Base-by-base conservation (phyloP, 2,888 invertebrate species). In the Amiota minor region DNA sequence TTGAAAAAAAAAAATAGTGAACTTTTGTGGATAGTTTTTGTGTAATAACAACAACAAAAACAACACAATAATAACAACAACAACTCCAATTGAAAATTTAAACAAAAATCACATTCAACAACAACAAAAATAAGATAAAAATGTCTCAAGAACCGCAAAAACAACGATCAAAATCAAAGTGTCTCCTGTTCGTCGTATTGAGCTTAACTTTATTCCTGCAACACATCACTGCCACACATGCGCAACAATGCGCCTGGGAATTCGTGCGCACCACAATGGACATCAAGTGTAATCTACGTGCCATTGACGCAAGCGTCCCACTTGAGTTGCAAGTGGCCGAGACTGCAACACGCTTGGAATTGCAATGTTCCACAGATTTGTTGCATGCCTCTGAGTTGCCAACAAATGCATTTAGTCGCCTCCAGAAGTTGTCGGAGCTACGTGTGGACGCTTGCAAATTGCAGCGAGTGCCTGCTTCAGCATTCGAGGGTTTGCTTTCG, bases 371-470 rank as follows among this genome's bases (percentile, higher is more conserved):
- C 89, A 93, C 94, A 86, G 93, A 94, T 76, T 91, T 95, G 81
- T 92, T 95, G 74, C 94, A 94, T 86, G 96, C 96, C 91, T 96
- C 96, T 90, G 92, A 93, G 74, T 90, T 97, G 76, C 92, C 84
- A 3, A 91, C 93, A 11, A 93, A 93, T 79, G 93, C 93, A 80
- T 95, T 96, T 89, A 92, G 93, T 77, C 91, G 94, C 12, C 91
- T 96, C 56, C 93, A 92, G 84, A 93, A 94, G 81, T 91, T 97
- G 56, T 93, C 93, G 80, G 95, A 95, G 80, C 90, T 97, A 73
- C 91, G 93, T 78, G 92, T 97, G 83, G 93, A 92, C 83, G 93
- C 94, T 81, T 97, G 96, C 90, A 97, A 97, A 90, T 91, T 97
- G 76, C 91, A 95, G 75, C 93, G 93, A 75, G 90, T 97, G 79